Evolutionary conservation across 1,140 invertebrate genomes (phyloP), one percentile per base, ranked within the genome.

Genomic region (Venustaconcha ellipsiformis): DNA sequence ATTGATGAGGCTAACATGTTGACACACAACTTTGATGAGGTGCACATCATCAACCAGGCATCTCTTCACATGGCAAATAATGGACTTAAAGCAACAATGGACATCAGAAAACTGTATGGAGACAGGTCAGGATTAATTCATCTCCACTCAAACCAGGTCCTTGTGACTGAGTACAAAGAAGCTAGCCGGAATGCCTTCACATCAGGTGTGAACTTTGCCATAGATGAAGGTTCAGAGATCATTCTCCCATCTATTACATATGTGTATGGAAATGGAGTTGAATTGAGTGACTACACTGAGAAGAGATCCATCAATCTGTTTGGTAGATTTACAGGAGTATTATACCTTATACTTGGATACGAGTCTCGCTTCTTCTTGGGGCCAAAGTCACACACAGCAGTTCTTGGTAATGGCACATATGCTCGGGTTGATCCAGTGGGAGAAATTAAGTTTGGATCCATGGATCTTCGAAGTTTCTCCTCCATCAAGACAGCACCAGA

Each of bases 201-300:
- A 13, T 78, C 82, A n/a, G 81, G 81, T 59, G 79, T 85, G n/a
- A 86, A 86, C 71, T 84, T 86, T 64, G 80, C 83, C 37, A 73
- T 84, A 4, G 82, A 85, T 72, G 67, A 84, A n/a, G 77, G 75
- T 48, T 81, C 69, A 57, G 85, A 86, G 76, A 59, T 85, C 3
- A 74, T 83, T 57, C 58, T 85, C n/a, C 83, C 85, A 60, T 75
- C 80, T 14, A 80, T 80, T 57, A 70, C 75, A 1, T 84, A 84
- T 74, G 68, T 86, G 0, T 84, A 84, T 77, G 85, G 85, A 26
- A 74, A 59, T 67, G 83, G 83, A 23, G 78, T 82, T 48, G 58
- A 67, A 14, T 60, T 80, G 56, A 57, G 26, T 55, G 78, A 73
- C n/a, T 76, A 80, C 48, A 69, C 78, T 23, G 80, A 84, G 57